These are phyloP conservation scores for Tetrax tetrax DNA, from an alignment of 2,113 vertebrate genomes.

Conservation along the genomic window DNA sequence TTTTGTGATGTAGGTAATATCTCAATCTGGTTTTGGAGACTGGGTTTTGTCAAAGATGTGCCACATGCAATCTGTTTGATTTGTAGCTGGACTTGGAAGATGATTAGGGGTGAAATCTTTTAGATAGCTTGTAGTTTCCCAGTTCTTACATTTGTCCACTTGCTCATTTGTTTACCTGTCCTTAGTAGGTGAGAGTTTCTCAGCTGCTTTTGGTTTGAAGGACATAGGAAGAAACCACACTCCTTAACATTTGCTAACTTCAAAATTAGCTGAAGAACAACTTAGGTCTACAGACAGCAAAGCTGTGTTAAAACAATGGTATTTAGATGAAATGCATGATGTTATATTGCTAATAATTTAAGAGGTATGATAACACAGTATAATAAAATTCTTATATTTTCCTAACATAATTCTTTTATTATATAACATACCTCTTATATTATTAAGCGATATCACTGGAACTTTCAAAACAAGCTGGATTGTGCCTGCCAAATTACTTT, in stretches of 20 bases:
- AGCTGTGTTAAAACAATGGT: background rate
- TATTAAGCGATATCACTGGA: background rate
- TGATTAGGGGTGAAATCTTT: background rate
- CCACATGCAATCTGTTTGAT: conserved; percentile 8
- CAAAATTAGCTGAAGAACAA: background rate
- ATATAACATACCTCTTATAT: background rate
- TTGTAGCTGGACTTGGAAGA: background rate
- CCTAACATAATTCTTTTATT: background rate
- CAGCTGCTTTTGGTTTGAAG: background rate
- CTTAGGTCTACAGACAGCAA: background rate
- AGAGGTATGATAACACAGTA: background rate
- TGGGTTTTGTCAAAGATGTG: background rate
- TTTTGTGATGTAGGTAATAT: conserved; percentile 53
- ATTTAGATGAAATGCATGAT: background rate
- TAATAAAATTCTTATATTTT: background rate
- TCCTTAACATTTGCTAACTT: background rate
- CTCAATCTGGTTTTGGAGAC: conserved; percentile 4
- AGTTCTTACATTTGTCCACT: background rate
- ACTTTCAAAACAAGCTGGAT: background rate
- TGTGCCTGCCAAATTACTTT: background rate
- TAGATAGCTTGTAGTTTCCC: background rate
- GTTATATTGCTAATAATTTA: background rate
- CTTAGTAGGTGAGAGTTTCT: background rate
- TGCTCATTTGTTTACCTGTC: background rate
- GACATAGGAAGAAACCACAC: background rate